Percentiles rank a stretch among this genome's conserved stretches.
These are phyloP conservation scores for Microdon myrmicae DNA, from an alignment of 2,888 invertebrate genomes.

Conservation along the genomic window DNA sequence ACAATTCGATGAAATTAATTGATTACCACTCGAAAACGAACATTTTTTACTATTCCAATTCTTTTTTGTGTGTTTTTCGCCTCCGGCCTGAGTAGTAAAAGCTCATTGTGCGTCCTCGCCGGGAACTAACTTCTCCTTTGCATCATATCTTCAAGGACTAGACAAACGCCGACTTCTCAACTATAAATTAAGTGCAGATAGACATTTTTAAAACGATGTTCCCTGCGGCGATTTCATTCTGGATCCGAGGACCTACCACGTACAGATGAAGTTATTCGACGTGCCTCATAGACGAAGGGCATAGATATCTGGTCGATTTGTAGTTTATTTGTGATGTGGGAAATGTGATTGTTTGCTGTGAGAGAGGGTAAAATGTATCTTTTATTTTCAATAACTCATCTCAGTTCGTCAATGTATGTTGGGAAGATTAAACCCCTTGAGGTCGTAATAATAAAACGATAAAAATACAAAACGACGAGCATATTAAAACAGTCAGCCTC, in stretches of 20 bases:
- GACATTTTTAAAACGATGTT: slow-evolving; percentile 31
- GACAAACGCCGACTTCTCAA: slow-evolving; percentile 17
- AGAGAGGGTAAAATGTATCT: background rate
- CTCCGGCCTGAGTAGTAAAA: too few relatives aligned
- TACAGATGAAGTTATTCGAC: background rate
- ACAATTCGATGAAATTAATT: slow-evolving; percentile 36
- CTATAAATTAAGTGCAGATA: slow-evolving; percentile 39
- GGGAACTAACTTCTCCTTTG: too few relatives aligned
- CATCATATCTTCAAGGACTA: slow-evolving; percentile 29
- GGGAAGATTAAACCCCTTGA: too few relatives aligned
- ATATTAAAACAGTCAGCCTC: too few relatives aligned
- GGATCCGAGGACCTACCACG: background rate
- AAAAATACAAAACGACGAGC: too few relatives aligned
- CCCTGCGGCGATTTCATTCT: slow-evolving; percentile 28
- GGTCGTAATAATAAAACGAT: too few relatives aligned
- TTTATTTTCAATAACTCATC: slow-evolving; percentile 5
- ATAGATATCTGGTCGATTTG: background rate
- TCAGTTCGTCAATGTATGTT: slow-evolving; percentile 1
- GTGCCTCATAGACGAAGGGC: too few relatives aligned
- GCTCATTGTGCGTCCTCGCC: too few relatives aligned
- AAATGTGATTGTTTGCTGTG: background rate
- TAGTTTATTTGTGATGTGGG: background rate
- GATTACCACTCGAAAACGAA: slow-evolving; percentile 23
- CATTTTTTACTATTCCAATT: slow-evolving; percentile 6
- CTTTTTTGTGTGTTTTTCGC: too few relatives aligned